Conservation (phyloP, 2,113 vertebrate species). For the Perca fluviatilis region DNA sequence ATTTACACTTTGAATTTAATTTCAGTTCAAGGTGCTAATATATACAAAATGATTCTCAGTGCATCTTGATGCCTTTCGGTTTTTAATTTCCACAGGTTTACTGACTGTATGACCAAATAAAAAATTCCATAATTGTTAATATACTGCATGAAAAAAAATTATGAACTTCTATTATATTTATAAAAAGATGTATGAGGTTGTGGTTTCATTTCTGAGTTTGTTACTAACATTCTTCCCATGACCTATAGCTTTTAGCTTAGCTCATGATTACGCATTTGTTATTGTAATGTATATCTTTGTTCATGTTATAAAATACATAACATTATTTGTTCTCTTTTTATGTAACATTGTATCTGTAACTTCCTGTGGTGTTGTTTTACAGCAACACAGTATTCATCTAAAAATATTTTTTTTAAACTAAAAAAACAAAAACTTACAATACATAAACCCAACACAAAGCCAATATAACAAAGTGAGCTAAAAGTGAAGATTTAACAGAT, state of each 20-base stretch:
- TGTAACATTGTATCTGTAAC: background rate
- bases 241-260: background rate
- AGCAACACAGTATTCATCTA: background rate
- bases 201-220: background rate
- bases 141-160: background rate
- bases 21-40: background rate
- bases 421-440: background rate
- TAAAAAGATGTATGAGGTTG: background rate
- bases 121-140: background rate
- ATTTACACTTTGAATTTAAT: background rate
- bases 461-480: conserved; percentile 5
- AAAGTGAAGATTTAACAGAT: conserved; percentile 40
- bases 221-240: background rate
- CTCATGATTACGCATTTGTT: background rate
- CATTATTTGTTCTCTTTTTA: background rate
- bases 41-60: background rate
- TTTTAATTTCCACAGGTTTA: background rate
- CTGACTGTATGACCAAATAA: background rate
- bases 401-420: background rate
- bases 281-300: background rate
- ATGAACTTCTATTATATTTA: background rate
- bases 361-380: background rate
- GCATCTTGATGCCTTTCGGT: background rate
- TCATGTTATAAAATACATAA: background rate
- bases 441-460: background rate